Conservation (phyloP, 2,888 invertebrate species). For the Galerucella nymphaeae region DNA sequence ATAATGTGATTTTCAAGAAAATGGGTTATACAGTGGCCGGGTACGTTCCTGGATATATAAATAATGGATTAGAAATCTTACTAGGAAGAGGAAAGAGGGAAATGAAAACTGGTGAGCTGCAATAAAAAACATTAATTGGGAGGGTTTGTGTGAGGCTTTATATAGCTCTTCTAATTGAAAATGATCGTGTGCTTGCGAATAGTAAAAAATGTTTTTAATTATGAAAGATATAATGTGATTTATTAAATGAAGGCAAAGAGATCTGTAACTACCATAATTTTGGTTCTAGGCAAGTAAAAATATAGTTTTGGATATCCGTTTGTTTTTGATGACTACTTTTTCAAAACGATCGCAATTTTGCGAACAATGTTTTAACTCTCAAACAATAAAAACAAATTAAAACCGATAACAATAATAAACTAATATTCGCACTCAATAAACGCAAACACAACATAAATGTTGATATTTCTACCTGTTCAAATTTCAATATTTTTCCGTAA, state of each 20-base stretch:
- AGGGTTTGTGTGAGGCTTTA: background rate
- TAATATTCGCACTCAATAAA: background rate
- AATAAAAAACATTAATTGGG: background rate
- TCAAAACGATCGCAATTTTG: too few relatives aligned
- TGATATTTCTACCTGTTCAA: background rate
- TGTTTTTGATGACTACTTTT: too few relatives aligned
- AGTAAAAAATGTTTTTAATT: too few relatives aligned
- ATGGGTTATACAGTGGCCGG: background rate
- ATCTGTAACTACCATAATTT: too few relatives aligned
- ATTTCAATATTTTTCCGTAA: background rate
- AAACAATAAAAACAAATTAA: background rate
- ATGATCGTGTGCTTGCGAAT: background rate
- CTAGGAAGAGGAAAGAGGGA: conserved; percentile 32
- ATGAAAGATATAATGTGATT: too few relatives aligned
- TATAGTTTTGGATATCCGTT: too few relatives aligned
- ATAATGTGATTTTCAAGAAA: too few relatives aligned
- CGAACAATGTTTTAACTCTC: too few relatives aligned
- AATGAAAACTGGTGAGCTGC: conserved; percentile 21
- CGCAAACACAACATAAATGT: background rate
- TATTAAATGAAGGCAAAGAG: too few relatives aligned
- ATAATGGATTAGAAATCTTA: conserved; percentile 37
- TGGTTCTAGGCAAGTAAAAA: too few relatives aligned
- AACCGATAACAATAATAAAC: background rate
- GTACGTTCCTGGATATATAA: background rate
- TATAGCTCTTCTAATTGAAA: background rate